Conservation (phyloP, 2,797 vertebrate species). For the Mareca penelope region DNA sequence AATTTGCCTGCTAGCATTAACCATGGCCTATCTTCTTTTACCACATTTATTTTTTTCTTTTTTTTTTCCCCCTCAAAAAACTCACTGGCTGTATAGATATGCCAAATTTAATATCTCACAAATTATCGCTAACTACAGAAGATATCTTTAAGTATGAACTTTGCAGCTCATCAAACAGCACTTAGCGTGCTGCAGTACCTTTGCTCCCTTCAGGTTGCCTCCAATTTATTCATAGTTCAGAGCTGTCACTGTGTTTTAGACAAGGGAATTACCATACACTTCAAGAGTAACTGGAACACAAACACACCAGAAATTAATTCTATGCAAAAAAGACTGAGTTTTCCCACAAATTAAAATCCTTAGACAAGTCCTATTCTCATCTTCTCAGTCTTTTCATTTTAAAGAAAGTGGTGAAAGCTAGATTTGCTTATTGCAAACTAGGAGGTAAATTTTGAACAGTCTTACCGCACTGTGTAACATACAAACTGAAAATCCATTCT, state of each 20-base stretch:
- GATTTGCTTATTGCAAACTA: not conserved
- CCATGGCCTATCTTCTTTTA: not conserved
- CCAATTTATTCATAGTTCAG: not conserved
- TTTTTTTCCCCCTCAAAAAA: not conserved
- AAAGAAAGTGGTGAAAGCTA: not conserved
- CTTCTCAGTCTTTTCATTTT: not conserved
- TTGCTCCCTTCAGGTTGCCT: not conserved
- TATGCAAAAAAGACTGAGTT: not conserved
- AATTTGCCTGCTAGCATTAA: not conserved
- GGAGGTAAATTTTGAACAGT: not conserved
- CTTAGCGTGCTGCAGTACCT: not conserved
- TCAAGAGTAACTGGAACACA: not conserved
- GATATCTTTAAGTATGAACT: not conserved
- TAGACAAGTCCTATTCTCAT: not conserved
- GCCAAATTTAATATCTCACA: not conserved
- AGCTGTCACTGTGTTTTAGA: not conserved
- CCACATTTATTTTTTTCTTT: not conserved
- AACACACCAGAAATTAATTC: not conserved
- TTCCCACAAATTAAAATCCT: not conserved
- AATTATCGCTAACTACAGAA: not conserved
- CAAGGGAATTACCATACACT: not conserved
- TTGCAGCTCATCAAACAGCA: not conserved
- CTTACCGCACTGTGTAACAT: fast-evolving
- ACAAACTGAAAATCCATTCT: not conserved
- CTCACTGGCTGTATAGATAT: not conserved